phyloP scores from a whole-genome alignment of 2,797 vertebrate genomes.

The Artibeus jamaicensis region DNA sequence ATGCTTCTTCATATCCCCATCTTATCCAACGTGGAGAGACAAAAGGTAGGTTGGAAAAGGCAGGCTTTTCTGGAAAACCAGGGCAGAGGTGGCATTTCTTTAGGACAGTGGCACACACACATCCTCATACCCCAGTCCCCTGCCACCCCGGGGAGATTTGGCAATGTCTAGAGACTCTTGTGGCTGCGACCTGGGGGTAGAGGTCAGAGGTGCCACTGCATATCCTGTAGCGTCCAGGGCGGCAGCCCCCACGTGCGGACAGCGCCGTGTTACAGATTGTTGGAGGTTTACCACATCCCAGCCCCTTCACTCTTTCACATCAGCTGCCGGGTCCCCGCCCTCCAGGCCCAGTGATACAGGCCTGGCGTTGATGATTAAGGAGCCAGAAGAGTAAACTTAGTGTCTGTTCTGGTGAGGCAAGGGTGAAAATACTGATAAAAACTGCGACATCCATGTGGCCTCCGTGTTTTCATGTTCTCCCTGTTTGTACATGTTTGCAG shows the following conservation, averaged over 20 bases:
- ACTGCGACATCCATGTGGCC: too few species aligned
- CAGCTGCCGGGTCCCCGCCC: background rate
- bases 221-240: accelerated
- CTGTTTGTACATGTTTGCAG: background rate
- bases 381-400: background rate
- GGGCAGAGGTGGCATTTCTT: background rate
- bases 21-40: background rate
- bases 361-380: background rate
- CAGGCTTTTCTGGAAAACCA: background rate
- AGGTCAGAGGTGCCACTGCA: background rate
- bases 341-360: background rate
- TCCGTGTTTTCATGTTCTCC: background rate
- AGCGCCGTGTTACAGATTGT: background rate
- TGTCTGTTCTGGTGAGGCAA: background rate
- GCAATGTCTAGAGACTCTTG: background rate
- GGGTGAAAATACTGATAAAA: background rate
- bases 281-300: accelerated
- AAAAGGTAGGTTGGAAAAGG: background rate
- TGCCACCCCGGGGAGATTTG: background rate
- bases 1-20: background rate
- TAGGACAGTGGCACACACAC: background rate
- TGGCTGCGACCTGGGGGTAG: background rate
- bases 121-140: background rate
- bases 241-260: too few species aligned
- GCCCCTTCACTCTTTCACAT: background rate